These are phyloP conservation scores for Pheosia gnoma DNA, from an alignment of 2,888 invertebrate species.

Conservation along the genomic window DNA sequence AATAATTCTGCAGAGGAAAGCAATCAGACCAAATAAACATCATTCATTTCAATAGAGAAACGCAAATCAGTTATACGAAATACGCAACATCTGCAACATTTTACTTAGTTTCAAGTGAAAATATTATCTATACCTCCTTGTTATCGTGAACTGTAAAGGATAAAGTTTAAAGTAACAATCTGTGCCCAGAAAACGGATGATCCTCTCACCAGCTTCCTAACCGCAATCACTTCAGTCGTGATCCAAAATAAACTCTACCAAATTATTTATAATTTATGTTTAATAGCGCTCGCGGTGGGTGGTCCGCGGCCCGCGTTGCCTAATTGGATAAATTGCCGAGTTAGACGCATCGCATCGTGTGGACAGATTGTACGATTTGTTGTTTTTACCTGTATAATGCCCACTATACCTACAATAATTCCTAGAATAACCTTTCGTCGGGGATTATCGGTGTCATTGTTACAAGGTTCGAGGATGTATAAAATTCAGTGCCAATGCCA, in stretches of 20 bases:
- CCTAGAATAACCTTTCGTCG: too few relatives aligned
- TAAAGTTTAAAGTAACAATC: not conserved
- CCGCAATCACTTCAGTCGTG: slow-evolving; percentile 60
- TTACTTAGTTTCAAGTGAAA: too few relatives aligned
- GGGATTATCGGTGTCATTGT: too few relatives aligned
- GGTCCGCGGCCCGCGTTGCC: slow-evolving; percentile 63
- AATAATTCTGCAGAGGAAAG: too few relatives aligned
- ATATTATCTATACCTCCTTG: too few relatives aligned
- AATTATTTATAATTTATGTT: slow-evolving; percentile 82
- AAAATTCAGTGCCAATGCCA: too few relatives aligned
- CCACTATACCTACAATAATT: too few relatives aligned
- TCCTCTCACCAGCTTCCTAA: slow-evolving; percentile 40
- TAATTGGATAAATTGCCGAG: slow-evolving; percentile 82
- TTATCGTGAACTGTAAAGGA: not conserved
- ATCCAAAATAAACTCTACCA: slow-evolving; percentile 69
- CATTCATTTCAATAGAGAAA: too few relatives aligned
- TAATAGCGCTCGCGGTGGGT: slow-evolving; percentile 78
- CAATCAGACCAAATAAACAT: too few relatives aligned
- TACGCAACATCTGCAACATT: too few relatives aligned
- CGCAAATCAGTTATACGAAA: too few relatives aligned
- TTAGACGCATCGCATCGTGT: slow-evolving; percentile 79
- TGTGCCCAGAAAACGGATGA: slow-evolving; percentile 21
- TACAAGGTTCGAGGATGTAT: too few relatives aligned
- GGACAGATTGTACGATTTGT: slow-evolving; percentile 79
- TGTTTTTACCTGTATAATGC: slow-evolving; percentile 36